phyloP scores from a whole-genome alignment of 2,797 vertebrate genomes.

The Cyprinodon diabolis region DNA sequence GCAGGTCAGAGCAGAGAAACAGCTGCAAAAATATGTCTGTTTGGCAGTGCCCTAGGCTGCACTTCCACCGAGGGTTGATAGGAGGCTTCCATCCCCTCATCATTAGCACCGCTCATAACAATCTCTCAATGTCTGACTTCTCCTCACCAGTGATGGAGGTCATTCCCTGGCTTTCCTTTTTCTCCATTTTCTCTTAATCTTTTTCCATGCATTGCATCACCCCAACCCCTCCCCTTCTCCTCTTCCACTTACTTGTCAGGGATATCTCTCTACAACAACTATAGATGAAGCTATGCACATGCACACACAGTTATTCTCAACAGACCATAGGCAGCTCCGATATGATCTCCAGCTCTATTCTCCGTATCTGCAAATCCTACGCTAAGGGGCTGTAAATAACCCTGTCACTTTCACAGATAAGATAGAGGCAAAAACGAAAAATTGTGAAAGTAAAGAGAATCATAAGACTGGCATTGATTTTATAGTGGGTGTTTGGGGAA shows the following conservation, averaged over 20 bases:
- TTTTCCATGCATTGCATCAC: conserved; percentile 21
- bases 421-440: conserved; percentile 62
- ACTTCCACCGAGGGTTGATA: conserved; percentile 53
- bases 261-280: conserved; percentile 42
- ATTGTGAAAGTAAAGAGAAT: conserved; percentile 58
- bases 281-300: conserved; percentile 60
- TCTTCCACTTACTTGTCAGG: conserved; percentile 31
- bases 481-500: conserved; percentile 7
- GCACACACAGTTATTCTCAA: conserved; percentile 53
- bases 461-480: conserved; percentile 56
- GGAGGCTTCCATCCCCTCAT: conserved; percentile 44
- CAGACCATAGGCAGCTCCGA: conserved; percentile 45
- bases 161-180: conserved; percentile 37
- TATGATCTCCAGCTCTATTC: conserved; percentile 61
- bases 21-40: conserved; percentile 71
- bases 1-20: conserved; percentile 68
- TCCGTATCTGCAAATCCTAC: conserved; percentile 64
- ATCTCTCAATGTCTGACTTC: conserved; percentile 45
- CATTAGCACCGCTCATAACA: conserved; percentile 67
- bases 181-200: conserved; percentile 30
- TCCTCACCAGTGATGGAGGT: conserved; percentile 47
- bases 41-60: conserved; percentile 67
- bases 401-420: conserved; percentile 72
- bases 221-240: conserved; percentile 22
- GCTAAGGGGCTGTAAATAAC: conserved; percentile 72